Percentiles rank a stretch among this genome's conserved stretches.
These are phyloP conservation scores for Heliconius hortense DNA, from an alignment of 2,888 invertebrate species.

Conservation along the genomic window DNA sequence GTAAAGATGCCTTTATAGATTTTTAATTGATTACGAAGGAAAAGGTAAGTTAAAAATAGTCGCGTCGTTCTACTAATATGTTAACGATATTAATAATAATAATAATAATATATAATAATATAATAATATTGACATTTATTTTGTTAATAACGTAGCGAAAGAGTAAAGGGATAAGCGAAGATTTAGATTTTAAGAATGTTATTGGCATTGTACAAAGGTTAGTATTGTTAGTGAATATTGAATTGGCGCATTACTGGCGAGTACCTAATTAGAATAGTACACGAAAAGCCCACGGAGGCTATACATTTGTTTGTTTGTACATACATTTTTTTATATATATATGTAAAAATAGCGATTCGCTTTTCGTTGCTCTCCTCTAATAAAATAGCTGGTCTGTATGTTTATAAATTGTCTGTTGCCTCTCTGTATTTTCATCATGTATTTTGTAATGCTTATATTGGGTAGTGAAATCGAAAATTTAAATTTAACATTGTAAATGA, in stretches of 20 bases:
- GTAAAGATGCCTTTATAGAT: constrained; percentile 82
- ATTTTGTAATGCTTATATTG: constrained; percentile 29
- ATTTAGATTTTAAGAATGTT: constrained; percentile 74
- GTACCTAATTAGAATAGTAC: constrained; percentile 81
- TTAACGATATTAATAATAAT: constrained; percentile 52
- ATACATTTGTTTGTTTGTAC: constrained; percentile 74
- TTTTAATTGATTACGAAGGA: constrained; percentile 74
- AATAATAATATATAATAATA: constrained; percentile 59
- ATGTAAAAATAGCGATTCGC: constrained; percentile 65
- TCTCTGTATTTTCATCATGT: constrained; percentile 40
- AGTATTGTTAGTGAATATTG: constrained; percentile 72
- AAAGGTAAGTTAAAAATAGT: constrained; percentile 68
- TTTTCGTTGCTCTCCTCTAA: constrained; percentile 69
- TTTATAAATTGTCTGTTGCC: constrained; percentile 48
- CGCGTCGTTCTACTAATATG: constrained; percentile 76
- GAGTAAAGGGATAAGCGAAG: constrained; percentile 58
- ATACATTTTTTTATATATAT: constrained; percentile 61
- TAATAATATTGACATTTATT: constrained; percentile 78
- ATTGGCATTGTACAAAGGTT: constrained; percentile 81
- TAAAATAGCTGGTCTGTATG: constrained; percentile 54
- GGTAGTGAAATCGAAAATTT: constrained; percentile 31
- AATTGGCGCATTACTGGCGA: constrained; percentile 83
- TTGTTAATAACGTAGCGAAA: constrained; percentile 77
- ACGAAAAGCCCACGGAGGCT: constrained; percentile 76
- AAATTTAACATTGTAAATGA: constrained; percentile 33